Conservation (phyloP, 1,140 invertebrate genomes). For the Lordiphosa mommai region DNA sequence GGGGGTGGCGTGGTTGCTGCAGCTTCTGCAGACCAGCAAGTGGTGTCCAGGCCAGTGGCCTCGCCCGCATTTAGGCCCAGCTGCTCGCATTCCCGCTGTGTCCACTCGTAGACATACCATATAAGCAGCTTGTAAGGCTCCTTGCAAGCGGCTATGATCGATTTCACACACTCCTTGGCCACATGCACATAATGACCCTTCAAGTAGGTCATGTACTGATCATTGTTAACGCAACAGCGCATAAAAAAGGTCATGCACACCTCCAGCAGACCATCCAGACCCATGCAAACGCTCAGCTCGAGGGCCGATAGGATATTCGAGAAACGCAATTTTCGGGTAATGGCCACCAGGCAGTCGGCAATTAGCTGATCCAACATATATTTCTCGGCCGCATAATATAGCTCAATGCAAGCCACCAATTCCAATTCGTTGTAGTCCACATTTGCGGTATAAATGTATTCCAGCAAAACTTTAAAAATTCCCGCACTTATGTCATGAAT, state of each 20-base stretch:
- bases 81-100: conserved; percentile 69
- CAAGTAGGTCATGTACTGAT: conserved; percentile 58
- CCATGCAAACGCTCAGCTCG: conserved; percentile 70
- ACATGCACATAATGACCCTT: conserved; percentile 69
- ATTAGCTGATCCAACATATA: conserved; percentile 70
- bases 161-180: conserved; percentile 73
- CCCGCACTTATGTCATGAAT: conserved; percentile 70
- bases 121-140: conserved; percentile 64
- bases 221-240: conserved; percentile 70
- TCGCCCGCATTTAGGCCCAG: conserved; percentile 44
- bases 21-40: conserved; percentile 15
- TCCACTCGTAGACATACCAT: conserved; percentile 77
- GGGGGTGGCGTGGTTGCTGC: conserved; percentile 7
- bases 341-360: conserved; percentile 43
- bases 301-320: conserved; percentile 69
- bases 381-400: conserved; percentile 77
- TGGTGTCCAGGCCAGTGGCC: conserved; percentile 10
- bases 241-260: conserved; percentile 71
- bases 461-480: conserved; percentile 62
- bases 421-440: conserved; percentile 53
- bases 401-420: conserved; percentile 65
- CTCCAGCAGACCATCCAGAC: conserved; percentile 60
- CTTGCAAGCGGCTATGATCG: conserved; percentile 67
- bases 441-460: conserved; percentile 63
- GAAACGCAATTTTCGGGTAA: conserved; percentile 64